phyloP scores from a whole-genome alignment of 2,797 vertebrate genomes.

The Halcyon badia region DNA sequence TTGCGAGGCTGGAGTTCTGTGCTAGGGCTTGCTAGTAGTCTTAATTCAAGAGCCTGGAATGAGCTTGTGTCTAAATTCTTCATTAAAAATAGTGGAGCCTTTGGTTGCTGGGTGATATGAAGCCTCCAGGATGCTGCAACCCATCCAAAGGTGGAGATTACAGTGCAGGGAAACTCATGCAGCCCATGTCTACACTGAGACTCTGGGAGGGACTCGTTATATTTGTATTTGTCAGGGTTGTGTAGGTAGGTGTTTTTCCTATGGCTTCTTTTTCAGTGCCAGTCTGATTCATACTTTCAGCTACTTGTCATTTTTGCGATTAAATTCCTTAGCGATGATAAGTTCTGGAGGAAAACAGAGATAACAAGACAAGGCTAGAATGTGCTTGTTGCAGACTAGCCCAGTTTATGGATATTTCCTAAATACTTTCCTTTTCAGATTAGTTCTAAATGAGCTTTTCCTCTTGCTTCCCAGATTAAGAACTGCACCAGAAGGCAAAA shows the following conservation, averaged over 20 bases:
- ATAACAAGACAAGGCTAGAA: constrained; percentile 51
- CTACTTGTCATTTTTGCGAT: constrained; percentile 56
- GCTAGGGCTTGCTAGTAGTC: background rate
- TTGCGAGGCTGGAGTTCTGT: background rate
- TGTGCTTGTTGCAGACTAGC: constrained; percentile 37
- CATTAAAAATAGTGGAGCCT: background rate
- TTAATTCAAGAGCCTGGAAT: background rate
- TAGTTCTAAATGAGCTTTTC: constrained; percentile 5
- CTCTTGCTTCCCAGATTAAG: background rate
- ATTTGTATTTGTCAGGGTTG: background rate
- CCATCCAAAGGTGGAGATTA: background rate
- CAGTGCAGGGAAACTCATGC: background rate
- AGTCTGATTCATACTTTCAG: constrained; percentile 61
- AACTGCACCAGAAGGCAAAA: background rate
- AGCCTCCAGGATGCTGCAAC: background rate
- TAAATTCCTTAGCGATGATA: constrained; percentile 62
- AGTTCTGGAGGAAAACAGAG: constrained; percentile 35
- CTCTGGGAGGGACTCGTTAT: background rate
- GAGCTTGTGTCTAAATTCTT: background rate
- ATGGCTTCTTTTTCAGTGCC: background rate
- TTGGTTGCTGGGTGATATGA: background rate
- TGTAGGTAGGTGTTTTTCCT: constrained; percentile 22
- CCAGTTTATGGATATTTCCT: background rate
- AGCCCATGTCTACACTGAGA: background rate
- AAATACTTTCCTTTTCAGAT: background rate